Percentiles rank a stretch among this genome's conserved stretches.
These are phyloP conservation scores for Thamnaconus septentrionalis DNA, from an alignment of 2,113 vertebrate genomes.

Conservation along the genomic window DNA sequence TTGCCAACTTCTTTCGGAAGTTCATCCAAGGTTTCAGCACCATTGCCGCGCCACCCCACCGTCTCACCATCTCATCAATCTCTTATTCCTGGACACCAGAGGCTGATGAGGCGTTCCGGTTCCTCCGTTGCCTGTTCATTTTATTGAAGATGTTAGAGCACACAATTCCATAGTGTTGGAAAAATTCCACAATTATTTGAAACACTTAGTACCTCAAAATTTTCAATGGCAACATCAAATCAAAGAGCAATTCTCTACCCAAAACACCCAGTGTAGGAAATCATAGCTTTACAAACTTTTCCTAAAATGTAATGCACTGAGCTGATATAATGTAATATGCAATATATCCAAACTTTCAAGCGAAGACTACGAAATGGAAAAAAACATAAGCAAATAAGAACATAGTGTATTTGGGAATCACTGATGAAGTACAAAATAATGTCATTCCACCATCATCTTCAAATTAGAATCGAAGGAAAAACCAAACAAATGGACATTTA, in stretches of 20 bases:
- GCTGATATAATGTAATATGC: neutral
- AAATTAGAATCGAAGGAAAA: constrained; percentile 19
- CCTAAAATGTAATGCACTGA: too few relatives aligned
- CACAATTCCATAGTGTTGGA: constrained; percentile 16
- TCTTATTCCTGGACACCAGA: too few relatives aligned
- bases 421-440: constrained; percentile 8
- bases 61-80: too few relatives aligned
- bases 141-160: constrained; percentile 50
- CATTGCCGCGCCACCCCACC: too few relatives aligned
- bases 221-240: constrained; percentile 22
- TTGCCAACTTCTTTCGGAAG: too few relatives aligned
- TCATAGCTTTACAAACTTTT: constrained; percentile 1
- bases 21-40: too few relatives aligned
- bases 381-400: constrained; percentile 54
- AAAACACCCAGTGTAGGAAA: constrained; percentile 27
- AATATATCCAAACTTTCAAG: constrained; percentile 12
- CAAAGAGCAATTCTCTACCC: constrained; percentile 16
- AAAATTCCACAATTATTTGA: constrained; percentile 28
- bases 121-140: too few relatives aligned
- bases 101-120: too few relatives aligned
- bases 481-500: constrained; percentile 10
- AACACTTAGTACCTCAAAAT: constrained; percentile 13
- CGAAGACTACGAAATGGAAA: constrained; percentile 18
- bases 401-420: constrained; percentile 25
- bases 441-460: constrained; percentile 27